Conservation (phyloP, 2,888 invertebrate species). For the Trichopria drosophilae region DNA sequence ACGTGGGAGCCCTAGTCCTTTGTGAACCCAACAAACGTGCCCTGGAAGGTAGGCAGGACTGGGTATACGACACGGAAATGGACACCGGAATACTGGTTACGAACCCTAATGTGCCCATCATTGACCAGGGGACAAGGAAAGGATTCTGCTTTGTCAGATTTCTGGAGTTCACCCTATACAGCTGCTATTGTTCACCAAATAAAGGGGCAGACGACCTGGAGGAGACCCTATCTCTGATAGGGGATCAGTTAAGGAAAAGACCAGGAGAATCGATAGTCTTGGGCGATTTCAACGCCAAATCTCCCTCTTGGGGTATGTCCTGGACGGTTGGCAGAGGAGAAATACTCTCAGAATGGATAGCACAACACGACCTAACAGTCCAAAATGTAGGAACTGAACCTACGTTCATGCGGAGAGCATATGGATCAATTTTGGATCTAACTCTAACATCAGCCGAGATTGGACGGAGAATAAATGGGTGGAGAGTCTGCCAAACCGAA, state of each 20-base stretch:
- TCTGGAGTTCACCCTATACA: no score
- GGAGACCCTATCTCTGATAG: background rate
- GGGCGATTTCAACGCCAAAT: no score
- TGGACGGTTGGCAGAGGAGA: constrained; percentile 4
- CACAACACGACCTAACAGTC: no score
- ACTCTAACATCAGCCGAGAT: constrained; percentile 25
- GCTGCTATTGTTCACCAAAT: background rate
- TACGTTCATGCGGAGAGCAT: no score
- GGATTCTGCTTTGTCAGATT: background rate
- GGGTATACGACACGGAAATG: background rate
- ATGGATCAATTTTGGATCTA: constrained; percentile 30
- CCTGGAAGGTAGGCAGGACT: no score
- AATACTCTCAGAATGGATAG: no score
- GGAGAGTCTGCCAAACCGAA: constrained; percentile 27
- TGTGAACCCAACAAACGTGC: constrained; percentile 16
- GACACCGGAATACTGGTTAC: constrained; percentile 11
- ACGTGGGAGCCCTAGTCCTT: constrained; percentile 19
- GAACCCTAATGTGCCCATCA: background rate
- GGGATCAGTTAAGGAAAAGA: background rate
- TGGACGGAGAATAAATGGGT: constrained; percentile 5
- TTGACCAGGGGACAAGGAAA: background rate
- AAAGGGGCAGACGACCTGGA: background rate
- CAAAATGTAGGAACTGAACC: no score
- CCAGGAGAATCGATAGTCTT: background rate
- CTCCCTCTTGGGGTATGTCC: background rate